Evolutionary conservation across 2,888 invertebrate genomes (phyloP).

Genomic region (Hirtodrosophila histrioides): DNA sequence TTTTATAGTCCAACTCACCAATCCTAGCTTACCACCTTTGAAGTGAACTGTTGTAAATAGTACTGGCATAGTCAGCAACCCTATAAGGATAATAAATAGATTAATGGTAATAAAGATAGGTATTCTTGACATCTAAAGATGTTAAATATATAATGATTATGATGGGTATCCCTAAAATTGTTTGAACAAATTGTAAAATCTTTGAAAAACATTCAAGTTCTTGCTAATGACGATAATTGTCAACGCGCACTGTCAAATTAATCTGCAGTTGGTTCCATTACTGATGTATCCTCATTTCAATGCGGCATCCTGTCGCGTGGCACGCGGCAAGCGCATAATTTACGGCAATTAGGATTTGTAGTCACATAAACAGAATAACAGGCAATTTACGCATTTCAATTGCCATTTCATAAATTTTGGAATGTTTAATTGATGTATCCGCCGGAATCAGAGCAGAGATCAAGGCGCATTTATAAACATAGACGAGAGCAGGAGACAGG

Average conservation of each 20-base stretch:
- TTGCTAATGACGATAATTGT: constrained; percentile 2
- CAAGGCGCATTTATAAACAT: constrained; percentile 53
- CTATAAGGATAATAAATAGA: no score
- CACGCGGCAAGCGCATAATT: constrained; percentile 41
- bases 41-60: no score
- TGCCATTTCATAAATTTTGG: constrained; percentile 58
- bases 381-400: constrained; percentile 49
- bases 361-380: constrained; percentile 38
- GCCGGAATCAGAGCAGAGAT: constrained; percentile 47
- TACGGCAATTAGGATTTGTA: constrained; percentile 55
- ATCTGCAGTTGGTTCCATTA: background rate
- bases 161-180: no score
- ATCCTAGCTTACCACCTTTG: no score
- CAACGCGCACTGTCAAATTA: background rate
- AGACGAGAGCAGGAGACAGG: constrained; percentile 7
- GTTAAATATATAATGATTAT: no score
- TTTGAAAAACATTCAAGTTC: no score
- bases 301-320: constrained; percentile 73
- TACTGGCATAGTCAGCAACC: no score
- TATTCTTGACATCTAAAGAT: no score
- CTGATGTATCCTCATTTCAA: background rate
- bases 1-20: no score
- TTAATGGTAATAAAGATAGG: no score
- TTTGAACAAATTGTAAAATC: no score
- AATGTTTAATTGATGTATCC: constrained; percentile 71